Conservation (phyloP, 2,888 invertebrate genomes). For the Antheraea yamamai region DNA sequence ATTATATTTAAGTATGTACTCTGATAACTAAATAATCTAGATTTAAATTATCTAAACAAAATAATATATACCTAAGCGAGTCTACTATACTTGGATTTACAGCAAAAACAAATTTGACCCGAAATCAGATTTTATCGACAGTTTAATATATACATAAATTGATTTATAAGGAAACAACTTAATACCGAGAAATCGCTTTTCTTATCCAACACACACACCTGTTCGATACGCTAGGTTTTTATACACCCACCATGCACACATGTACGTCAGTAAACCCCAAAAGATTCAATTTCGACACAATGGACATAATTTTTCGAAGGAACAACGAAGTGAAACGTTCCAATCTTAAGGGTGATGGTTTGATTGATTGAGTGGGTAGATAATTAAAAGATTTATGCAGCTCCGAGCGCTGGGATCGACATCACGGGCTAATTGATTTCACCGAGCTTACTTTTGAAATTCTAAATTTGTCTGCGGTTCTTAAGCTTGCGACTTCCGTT, state of each 20-base stretch:
- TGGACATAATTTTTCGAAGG: slow-evolving; percentile 41
- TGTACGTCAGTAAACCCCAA: slow-evolving; percentile 2
- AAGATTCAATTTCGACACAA: slow-evolving; percentile 32
- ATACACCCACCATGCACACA: neutral
- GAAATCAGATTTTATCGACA: neutral
- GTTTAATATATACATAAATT: neutral
- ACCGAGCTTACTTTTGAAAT: slow-evolving; percentile 50
- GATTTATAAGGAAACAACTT: slow-evolving; percentile 7
- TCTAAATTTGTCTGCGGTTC: slow-evolving; percentile 46
- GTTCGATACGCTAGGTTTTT: slow-evolving; percentile 6
- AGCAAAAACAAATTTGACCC: neutral
- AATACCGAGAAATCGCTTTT: slow-evolving; percentile 13
- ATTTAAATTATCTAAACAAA: no score
- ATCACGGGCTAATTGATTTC: slow-evolving; percentile 76
- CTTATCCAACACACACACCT: slow-evolving; percentile 3
- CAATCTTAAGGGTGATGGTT: slow-evolving; percentile 42
- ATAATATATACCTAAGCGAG: no score
- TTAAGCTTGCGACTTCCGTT: slow-evolving; percentile 44
- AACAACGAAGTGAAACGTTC: slow-evolving; percentile 48
- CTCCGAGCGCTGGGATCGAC: slow-evolving; percentile 50
- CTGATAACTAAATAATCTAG: no score
- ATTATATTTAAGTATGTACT: no score
- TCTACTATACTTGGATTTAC: no score
- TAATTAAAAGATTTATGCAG: slow-evolving; percentile 66
- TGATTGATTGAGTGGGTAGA: slow-evolving; percentile 63